Evolutionary conservation across 2,113 vertebrate genomes (phyloP).

Genomic region (Nothocercus julius): DNA sequence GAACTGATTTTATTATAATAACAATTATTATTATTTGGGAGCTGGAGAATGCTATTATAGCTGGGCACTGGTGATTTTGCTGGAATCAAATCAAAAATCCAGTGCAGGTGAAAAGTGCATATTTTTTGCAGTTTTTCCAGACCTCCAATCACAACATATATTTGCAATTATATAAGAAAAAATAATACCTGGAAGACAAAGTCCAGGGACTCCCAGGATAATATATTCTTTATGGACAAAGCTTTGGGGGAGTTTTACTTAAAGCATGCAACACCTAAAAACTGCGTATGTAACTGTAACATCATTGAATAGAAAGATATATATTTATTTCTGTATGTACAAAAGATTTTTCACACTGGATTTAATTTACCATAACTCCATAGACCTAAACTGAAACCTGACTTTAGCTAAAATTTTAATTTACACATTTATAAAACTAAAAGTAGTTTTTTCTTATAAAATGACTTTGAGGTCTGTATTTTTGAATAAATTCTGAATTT

Average conservation of each 20-base stretch:
- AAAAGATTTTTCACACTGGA: neutral
- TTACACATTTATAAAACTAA: neutral
- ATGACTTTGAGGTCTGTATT: neutral
- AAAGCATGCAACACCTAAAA: neutral
- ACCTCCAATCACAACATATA: neutral
- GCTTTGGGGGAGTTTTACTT: neutral
- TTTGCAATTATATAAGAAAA: neutral
- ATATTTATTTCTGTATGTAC: neutral
- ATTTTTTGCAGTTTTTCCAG: neutral
- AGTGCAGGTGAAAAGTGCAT: neutral
- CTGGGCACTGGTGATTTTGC: neutral
- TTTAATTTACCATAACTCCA: neutral
- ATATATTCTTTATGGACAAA: neutral
- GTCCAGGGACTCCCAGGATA: neutral
- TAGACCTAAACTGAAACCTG: neutral
- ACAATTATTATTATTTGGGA: neutral
- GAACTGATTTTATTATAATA: neutral
- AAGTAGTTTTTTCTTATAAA: neutral
- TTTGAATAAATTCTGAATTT: neutral
- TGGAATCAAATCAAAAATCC: neutral
- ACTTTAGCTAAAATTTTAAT: neutral
- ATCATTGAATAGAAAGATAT: neutral
- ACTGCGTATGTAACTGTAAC: neutral
- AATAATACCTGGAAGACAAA: neutral
- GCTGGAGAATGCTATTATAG: neutral